These are phyloP conservation scores for Cerceris ruficornis DNA, from an alignment of 2,888 invertebrate genomes.

Conservation along the genomic window DNA sequence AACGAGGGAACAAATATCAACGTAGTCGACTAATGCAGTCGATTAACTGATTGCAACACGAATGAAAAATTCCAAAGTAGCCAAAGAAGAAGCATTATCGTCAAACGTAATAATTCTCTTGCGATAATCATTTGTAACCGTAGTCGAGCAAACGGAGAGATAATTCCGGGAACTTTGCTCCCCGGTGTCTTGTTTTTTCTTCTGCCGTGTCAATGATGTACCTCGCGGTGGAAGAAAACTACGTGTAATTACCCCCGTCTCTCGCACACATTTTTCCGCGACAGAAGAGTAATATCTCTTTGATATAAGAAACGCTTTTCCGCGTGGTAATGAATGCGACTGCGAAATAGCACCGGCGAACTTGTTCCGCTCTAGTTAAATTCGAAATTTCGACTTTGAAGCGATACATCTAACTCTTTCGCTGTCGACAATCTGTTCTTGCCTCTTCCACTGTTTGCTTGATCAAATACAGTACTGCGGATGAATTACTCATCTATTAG, in stretches of 20 bases:
- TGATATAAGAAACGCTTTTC: neutral
- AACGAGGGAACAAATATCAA: too few species aligned
- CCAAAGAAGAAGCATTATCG: neutral
- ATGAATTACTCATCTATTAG: too few species aligned
- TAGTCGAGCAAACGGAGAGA: conserved; percentile 15
- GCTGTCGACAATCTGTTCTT: too few species aligned
- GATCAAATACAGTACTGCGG: too few species aligned
- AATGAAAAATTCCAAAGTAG: too few species aligned
- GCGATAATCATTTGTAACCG: conserved; percentile 26
- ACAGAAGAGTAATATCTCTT: conserved; percentile 15
- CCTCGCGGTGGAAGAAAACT: conserved; percentile 29
- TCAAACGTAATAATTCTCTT: neutral
- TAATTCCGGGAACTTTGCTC: conserved; percentile 29
- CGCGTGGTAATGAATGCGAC: neutral
- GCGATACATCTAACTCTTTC: too few species aligned
- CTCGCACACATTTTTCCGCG: conserved; percentile 20
- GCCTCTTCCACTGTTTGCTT: too few species aligned
- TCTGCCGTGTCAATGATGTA: conserved; percentile 29
- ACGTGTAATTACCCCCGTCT: conserved; percentile 29
- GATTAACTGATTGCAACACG: too few species aligned
- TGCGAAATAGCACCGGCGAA: neutral
- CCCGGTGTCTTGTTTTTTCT: conserved; percentile 3
- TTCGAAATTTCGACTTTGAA: too few species aligned
- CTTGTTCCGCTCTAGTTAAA: too few species aligned
- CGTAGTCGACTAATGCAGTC: too few species aligned